Conservation (phyloP, 1,140 invertebrate species). For the Sweltsa coloradensis region DNA sequence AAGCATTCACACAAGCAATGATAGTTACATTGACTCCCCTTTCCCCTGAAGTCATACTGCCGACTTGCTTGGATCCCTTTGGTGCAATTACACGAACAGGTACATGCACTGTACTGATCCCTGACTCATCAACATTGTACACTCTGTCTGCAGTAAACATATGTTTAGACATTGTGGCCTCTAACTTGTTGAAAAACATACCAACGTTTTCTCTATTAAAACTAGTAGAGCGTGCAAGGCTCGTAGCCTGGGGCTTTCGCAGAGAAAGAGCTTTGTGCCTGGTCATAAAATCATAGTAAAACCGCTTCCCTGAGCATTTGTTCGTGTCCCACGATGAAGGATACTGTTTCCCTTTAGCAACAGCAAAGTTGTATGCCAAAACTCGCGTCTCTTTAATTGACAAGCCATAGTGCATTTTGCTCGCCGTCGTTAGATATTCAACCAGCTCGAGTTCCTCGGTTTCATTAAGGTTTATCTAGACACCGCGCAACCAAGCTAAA, state of each 20-base stretch:
- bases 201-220: slow-evolving; percentile 12
- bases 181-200: slow-evolving; percentile 7
- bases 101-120: slow-evolving; percentile 21
- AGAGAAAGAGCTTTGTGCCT: slow-evolving; percentile 21
- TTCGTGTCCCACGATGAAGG: slow-evolving; percentile 20
- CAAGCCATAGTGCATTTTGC: slow-evolving; percentile 27
- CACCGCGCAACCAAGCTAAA: too few relatives aligned
- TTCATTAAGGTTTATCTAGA: too few relatives aligned
- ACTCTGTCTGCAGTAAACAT: slow-evolving; percentile 7
- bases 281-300: slow-evolving; percentile 25
- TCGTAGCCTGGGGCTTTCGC: slow-evolving; percentile 10
- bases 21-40: slow-evolving; percentile 23
- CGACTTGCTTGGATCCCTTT: slow-evolving; percentile 25
- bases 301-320: slow-evolving; percentile 27
- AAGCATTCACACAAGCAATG: slow-evolving; percentile 22
- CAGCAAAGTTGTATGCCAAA: slow-evolving; percentile 26
- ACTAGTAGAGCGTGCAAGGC: slow-evolving; percentile 6
- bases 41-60: slow-evolving; percentile 22
- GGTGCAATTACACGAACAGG: slow-evolving; percentile 16
- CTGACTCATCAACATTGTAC: slow-evolving; percentile 14
- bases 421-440: slow-evolving; percentile 20
- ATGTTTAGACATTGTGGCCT: background rate
- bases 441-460: slow-evolving; percentile 9
- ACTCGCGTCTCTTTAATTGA: slow-evolving; percentile 18
- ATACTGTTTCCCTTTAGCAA: slow-evolving; percentile 19